phyloP scores from a whole-genome alignment of 2,797 vertebrate genomes.

The Schizopygopsis pylzovi region DNA sequence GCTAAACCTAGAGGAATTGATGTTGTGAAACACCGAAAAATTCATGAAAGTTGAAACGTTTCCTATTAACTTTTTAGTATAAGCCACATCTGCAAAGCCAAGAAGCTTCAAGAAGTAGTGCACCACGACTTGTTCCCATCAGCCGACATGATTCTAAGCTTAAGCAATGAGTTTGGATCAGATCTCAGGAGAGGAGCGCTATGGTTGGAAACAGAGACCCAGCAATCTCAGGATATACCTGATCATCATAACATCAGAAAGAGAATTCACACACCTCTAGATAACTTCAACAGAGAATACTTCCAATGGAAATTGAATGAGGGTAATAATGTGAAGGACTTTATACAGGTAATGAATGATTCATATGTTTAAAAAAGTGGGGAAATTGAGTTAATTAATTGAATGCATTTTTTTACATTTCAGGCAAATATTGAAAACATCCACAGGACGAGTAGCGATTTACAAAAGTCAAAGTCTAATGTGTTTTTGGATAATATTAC shows the following conservation, averaged over 20 bases:
- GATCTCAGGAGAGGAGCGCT: conserved; percentile 51
- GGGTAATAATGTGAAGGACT: conserved; percentile 58
- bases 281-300: conserved; percentile 67
- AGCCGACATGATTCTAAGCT: conserved; percentile 77
- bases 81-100: conserved; percentile 71
- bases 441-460: conserved; percentile 59
- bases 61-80: conserved; percentile 72
- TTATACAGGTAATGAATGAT: conserved; percentile 70
- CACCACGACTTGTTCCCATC: conserved; percentile 80
- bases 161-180: conserved; percentile 77
- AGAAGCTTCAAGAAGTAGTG: conserved; percentile 74
- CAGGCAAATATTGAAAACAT: conserved; percentile 77
- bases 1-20: neutral
- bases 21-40: neutral
- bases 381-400: neutral
- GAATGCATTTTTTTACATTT: conserved; percentile 37
- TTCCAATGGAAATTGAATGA: conserved; percentile 62
- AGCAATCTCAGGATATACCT: conserved; percentile 11
- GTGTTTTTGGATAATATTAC: conserved; percentile 59
- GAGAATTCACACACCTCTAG: conserved; percentile 55
- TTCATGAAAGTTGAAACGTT: neutral
- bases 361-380: neutral
- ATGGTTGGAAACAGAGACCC: neutral
- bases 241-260: conserved; percentile 19
- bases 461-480: conserved; percentile 58